Evolutionary conservation across 2,888 invertebrate genomes (phyloP).

Genomic region (Pseudeuparius sepicola): DNA sequence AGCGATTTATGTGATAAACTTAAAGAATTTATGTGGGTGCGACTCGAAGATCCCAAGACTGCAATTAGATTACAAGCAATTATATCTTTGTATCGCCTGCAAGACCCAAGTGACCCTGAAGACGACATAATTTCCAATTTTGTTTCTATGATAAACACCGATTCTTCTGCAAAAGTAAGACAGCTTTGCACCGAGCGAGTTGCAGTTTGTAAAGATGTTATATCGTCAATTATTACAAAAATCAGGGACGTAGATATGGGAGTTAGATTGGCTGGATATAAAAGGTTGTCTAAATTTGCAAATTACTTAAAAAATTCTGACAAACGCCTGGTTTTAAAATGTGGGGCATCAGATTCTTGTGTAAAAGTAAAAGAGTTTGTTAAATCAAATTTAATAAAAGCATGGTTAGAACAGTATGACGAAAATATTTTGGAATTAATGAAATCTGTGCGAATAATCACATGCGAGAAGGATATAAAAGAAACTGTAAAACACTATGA

Average conservation of each 20-base stretch:
- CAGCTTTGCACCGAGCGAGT: slow-evolving; percentile 62
- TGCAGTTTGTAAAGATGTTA: slow-evolving; percentile 59
- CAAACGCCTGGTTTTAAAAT: slow-evolving; percentile 49
- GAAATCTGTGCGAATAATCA: slow-evolving; percentile 64
- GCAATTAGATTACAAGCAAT: slow-evolving; percentile 74
- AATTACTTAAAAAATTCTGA: slow-evolving; percentile 38
- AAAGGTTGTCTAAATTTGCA: slow-evolving; percentile 24
- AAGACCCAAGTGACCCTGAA: slow-evolving; percentile 63
- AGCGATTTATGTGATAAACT: slow-evolving; percentile 66
- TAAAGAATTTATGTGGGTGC: slow-evolving; percentile 55
- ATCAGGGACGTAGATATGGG: slow-evolving; percentile 68
- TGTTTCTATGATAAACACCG: slow-evolving; percentile 60
- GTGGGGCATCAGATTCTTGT: slow-evolving; percentile 53
- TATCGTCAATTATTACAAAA: slow-evolving; percentile 59
- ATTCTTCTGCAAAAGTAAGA: slow-evolving; percentile 50
- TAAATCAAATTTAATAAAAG: slow-evolving; percentile 48
- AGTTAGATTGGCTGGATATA: slow-evolving; percentile 54
- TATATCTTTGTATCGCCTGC: slow-evolving; percentile 65
- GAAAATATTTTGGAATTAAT: slow-evolving; percentile 63
- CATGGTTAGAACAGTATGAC: slow-evolving; percentile 66
- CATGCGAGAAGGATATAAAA: slow-evolving; percentile 51
- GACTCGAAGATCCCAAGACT: slow-evolving; percentile 61
- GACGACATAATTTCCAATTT: slow-evolving; percentile 69
- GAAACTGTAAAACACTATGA: slow-evolving; percentile 47
- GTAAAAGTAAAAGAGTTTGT: slow-evolving; percentile 42